Evolutionary conservation across 2,797 vertebrate species (phyloP).

Genomic region (Rhynchotus rufescens): DNA sequence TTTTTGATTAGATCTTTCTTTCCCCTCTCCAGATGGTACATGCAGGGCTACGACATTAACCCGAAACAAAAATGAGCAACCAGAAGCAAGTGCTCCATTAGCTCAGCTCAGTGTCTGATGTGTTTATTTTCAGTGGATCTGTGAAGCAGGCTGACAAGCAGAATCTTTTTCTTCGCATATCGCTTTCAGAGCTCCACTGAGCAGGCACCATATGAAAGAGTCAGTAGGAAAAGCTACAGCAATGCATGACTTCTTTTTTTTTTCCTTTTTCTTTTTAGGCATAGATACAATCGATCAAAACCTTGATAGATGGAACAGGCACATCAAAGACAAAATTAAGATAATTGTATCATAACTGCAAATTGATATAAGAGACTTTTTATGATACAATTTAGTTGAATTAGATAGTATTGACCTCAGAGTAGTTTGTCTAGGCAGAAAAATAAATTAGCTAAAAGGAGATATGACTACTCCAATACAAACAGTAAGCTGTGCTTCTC

Average conservation of each 20-base stretch:
- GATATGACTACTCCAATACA: neutral
- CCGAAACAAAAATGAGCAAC: slow-evolving; percentile 69
- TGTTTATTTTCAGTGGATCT: slow-evolving; percentile 74
- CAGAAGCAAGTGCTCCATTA: slow-evolving; percentile 65
- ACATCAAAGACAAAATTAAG: slow-evolving; percentile 47
- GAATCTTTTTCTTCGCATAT: slow-evolving; percentile 45
- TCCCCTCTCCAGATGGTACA: slow-evolving; percentile 54
- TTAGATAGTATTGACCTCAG: slow-evolving; percentile 41
- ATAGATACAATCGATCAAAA: neutral
- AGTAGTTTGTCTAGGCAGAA: slow-evolving; percentile 12
- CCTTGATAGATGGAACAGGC: neutral
- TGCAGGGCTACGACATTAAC: slow-evolving; percentile 32
- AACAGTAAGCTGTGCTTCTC: neutral
- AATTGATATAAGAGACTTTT: slow-evolving; percentile 23
- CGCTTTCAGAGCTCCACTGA: slow-evolving; percentile 42
- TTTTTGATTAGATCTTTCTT: slow-evolving; percentile 66
- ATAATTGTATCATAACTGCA: slow-evolving; percentile 42
- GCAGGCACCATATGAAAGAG: slow-evolving; percentile 42
- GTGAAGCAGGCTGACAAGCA: slow-evolving; percentile 62
- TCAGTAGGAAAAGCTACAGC: neutral
- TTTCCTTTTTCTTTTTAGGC: neutral
- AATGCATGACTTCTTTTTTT: neutral
- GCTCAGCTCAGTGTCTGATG: slow-evolving; percentile 50
- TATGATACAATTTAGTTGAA: slow-evolving; percentile 22
- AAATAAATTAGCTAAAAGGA: neutral